A percentile compares a stretch with the other conserved stretches of the same genome.
Conservation (phyloP, 2,113 vertebrate genomes). For the Epinephelus moara region DNA sequence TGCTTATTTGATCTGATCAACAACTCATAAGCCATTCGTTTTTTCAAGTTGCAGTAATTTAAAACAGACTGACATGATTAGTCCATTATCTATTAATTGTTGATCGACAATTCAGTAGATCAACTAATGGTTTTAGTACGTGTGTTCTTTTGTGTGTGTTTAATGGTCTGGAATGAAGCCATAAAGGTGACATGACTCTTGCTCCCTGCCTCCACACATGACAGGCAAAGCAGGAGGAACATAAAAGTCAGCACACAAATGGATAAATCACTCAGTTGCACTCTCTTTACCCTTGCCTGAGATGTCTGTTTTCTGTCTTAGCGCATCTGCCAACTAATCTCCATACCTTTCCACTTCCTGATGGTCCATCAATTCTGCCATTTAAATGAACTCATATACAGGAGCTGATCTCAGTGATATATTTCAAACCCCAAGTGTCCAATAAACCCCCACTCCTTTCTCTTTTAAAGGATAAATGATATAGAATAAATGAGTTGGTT, state of each 20-base stretch:
- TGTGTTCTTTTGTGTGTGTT: neutral
- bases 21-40: neutral
- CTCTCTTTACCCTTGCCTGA: conserved; percentile 39
- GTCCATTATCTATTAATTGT: conserved; percentile 5
- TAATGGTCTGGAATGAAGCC: conserved; percentile 34
- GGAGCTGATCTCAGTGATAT: conserved; percentile 52
- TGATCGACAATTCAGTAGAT: neutral
- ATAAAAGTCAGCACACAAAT: conserved; percentile 53
- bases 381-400: conserved; percentile 59
- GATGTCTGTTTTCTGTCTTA: conserved; percentile 40
- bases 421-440: conserved; percentile 52
- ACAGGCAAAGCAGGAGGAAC: conserved; percentile 25
- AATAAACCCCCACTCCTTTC: conserved; percentile 52
- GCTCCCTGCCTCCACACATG: neutral
- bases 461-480: conserved; percentile 63
- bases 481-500: conserved; percentile 63
- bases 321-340: conserved; percentile 34
- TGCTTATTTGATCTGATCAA: neutral
- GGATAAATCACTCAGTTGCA: conserved; percentile 53
- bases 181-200: conserved; percentile 14
- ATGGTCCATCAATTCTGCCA: conserved; percentile 55
- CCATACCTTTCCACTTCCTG: conserved; percentile 55
- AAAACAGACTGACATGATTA: neutral
- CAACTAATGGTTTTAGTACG: neutral
- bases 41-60: neutral